Evolutionary conservation across 2,888 invertebrate species (phyloP).

Genomic region (Amiota mariae): DNA sequence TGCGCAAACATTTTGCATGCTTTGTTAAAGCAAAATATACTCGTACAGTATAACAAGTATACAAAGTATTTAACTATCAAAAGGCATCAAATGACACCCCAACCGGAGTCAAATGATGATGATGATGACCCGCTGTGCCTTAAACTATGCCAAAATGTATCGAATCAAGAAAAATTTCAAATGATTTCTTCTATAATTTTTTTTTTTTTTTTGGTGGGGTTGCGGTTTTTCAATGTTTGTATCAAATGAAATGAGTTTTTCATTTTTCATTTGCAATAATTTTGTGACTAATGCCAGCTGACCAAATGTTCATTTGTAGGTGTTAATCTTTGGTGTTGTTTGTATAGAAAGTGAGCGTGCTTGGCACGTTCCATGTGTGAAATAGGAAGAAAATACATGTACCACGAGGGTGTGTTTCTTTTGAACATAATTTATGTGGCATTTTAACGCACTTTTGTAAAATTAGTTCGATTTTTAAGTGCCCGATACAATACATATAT

Average conservation of each 20-base stretch:
- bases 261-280: background rate
- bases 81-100: conserved; percentile 11
- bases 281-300: background rate
- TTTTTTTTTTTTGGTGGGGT: background rate
- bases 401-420: conserved; percentile 17
- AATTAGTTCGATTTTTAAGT: conserved; percentile 48
- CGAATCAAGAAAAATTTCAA: too few species aligned
- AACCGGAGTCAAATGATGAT: background rate
- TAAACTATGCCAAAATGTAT: background rate
- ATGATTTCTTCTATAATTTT: too few species aligned
- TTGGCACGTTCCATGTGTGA: conserved; percentile 10
- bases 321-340: conserved; percentile 24
- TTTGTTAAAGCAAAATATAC: background rate
- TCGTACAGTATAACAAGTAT: background rate
- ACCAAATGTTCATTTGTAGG: conserved; percentile 23
- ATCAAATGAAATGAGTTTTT: background rate
- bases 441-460: conserved; percentile 57
- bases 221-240: conserved; percentile 1
- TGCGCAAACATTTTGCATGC: conserved; percentile 4
- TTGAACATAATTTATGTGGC: conserved; percentile 61
- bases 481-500: conserved; percentile 30
- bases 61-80: background rate
- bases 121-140: conserved; percentile 14
- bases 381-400: background rate
- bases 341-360: background rate